These are phyloP conservation scores for Barnardius zonarius DNA, from an alignment of 2,113 vertebrate genomes.

Conservation along the genomic window DNA sequence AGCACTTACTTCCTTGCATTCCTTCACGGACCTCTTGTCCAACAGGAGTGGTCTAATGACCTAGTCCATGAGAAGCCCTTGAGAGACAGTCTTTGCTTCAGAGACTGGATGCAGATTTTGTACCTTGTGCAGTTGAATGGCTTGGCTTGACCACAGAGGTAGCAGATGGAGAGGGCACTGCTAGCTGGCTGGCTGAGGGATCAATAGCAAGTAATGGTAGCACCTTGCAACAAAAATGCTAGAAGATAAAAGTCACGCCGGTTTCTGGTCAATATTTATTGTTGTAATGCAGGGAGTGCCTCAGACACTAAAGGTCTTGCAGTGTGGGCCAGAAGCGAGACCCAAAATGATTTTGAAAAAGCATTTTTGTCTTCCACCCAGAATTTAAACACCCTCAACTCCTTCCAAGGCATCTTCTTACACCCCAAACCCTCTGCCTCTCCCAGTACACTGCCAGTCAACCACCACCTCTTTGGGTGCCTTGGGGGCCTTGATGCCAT, in stretches of 20 bases:
- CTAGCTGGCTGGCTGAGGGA: neutral
- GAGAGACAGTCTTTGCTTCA: neutral
- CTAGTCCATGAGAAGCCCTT: neutral
- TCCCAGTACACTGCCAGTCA: neutral
- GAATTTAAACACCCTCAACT: neutral
- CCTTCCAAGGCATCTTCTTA: neutral
- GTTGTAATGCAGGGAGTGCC: neutral
- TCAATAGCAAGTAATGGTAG: neutral
- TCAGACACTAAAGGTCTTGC: neutral
- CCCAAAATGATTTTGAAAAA: neutral
- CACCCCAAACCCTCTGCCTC: neutral
- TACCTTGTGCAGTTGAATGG: neutral
- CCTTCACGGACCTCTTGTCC: neutral
- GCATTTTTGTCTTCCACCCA: neutral
- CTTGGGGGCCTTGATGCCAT: neutral
- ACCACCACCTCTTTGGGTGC: neutral
- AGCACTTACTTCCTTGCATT: neutral
- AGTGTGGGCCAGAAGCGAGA: neutral
- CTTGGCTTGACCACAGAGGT: neutral
- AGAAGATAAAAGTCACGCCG: neutral
- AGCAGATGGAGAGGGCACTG: neutral
- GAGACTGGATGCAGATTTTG: neutral
- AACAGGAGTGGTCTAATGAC: neutral
- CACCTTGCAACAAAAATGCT: neutral
- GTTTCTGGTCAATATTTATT: neutral